These are phyloP conservation scores for Periphyllus acericola DNA, from an alignment of 2,888 invertebrate species.

Conservation along the genomic window DNA sequence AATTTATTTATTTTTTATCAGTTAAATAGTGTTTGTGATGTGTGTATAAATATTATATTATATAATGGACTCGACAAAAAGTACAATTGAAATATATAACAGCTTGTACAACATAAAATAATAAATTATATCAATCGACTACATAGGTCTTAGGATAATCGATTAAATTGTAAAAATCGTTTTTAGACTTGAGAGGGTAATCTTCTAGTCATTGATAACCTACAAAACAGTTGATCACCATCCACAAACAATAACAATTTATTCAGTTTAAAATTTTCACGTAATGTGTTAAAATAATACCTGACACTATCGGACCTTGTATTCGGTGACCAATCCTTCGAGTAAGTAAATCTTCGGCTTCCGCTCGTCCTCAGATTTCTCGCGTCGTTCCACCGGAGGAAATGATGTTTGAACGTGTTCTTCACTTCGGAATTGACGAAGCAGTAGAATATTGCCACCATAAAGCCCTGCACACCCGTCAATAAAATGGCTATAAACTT, in stretches of 20 bases:
- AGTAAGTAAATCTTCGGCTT: conserved; percentile 73
- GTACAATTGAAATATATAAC: not conserved
- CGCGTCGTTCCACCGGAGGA: conserved; percentile 80
- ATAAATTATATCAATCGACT: not conserved
- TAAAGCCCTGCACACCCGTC: conserved; percentile 74
- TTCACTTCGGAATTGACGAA: conserved; percentile 93
- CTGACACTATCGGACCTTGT: conserved; percentile 68
- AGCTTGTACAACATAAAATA: conserved; percentile 10
- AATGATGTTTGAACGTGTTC: conserved; percentile 83
- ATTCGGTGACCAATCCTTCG: conserved; percentile 80
- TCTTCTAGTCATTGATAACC: conserved; percentile 47
- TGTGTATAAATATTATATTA: not conserved
- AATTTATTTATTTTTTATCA: not conserved
- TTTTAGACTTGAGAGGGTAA: conserved; percentile 46
- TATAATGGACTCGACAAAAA: not conserved
- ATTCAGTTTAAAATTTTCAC: not conserved
- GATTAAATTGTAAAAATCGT: not conserved
- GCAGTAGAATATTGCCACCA: conserved; percentile 90
- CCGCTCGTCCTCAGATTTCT: conserved; percentile 74
- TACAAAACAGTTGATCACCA: conserved; percentile 31
- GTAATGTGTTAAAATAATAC: conserved; percentile 64
- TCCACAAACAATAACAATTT: conserved; percentile 16
- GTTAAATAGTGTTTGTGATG: not conserved
- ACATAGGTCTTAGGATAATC: not conserved
- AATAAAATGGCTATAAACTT: not conserved